phyloP scores from a whole-genome alignment of 2,113 vertebrate species.

The Rutilus rutilus region DNA sequence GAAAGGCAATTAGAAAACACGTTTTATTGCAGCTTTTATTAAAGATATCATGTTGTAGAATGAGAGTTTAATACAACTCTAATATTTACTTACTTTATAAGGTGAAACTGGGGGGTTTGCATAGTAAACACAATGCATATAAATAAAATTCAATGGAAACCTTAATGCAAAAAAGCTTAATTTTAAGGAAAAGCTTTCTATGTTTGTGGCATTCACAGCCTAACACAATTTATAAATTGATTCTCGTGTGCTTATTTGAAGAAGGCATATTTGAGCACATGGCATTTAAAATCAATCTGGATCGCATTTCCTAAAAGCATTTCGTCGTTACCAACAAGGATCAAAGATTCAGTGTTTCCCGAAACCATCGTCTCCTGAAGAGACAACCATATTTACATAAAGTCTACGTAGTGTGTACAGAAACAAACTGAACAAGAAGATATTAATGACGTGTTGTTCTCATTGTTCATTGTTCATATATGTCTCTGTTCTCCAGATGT shows the following conservation, averaged over 20 bases:
- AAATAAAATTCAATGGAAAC: no score
- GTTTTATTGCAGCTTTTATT: not conserved
- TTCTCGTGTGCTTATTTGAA: not conserved
- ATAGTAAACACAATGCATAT: not conserved
- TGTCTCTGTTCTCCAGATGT: conserved; percentile 6
- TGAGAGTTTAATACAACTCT: not conserved
- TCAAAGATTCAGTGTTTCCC: not conserved
- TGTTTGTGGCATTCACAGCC: not conserved
- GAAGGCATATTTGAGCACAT: not conserved
- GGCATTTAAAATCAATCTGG: not conserved
- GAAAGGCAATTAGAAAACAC: not conserved
- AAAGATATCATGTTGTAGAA: not conserved
- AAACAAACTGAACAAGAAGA: not conserved
- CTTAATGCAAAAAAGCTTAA: no score
- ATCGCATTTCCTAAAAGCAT: not conserved
- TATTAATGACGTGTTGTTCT: not conserved
- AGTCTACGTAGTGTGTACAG: not conserved
- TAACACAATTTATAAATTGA: not conserved
- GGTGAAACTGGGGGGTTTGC: not conserved
- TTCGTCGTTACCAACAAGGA: not conserved
- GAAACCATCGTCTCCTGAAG: not conserved
- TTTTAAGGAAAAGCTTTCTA: not conserved
- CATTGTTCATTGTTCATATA: no score
- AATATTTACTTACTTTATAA: not conserved
- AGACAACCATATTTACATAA: not conserved